A percentile compares a stretch with the other conserved stretches of the same genome.
Evolutionary conservation across 2,113 vertebrate species (phyloP).

Genomic region (Urocolius indicus): DNA sequence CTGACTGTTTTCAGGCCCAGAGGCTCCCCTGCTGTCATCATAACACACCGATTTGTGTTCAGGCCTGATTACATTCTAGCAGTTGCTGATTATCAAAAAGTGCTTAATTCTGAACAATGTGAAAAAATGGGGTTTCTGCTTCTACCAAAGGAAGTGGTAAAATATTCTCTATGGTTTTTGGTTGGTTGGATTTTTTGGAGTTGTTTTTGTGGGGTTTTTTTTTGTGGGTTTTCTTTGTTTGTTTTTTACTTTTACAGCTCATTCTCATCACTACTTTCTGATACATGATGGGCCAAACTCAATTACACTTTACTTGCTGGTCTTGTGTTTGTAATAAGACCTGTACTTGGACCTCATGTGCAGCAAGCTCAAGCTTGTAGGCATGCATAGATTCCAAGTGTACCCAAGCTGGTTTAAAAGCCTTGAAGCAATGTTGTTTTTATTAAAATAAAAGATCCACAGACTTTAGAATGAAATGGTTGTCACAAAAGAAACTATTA

Average conservation of each 20-base stretch:
- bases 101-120: neutral
- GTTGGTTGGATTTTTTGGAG: too few relatives aligned
- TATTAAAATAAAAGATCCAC: neutral
- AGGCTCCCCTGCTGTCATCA: rapidly evolving
- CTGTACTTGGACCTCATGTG: neutral
- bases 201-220: too few relatives aligned
- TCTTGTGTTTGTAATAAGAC: neutral
- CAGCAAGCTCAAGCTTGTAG: neutral
- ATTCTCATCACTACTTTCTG: neutral
- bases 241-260: neutral
- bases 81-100: rapidly evolving
- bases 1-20: rapidly evolving
- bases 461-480: neutral
- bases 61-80: neutral
- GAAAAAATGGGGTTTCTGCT: neutral
- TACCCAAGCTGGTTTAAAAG: neutral
- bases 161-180: too few relatives aligned
- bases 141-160: neutral
- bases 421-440: neutral
- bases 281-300: neutral
- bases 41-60: neutral
- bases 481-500: neutral
- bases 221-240: too few relatives aligned
- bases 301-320: neutral
- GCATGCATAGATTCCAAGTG: neutral